Percentiles rank a stretch among this genome's conserved stretches.
phyloP scores from a whole-genome alignment of 2,888 invertebrate genomes.

The Micropterix aruncella region DNA sequence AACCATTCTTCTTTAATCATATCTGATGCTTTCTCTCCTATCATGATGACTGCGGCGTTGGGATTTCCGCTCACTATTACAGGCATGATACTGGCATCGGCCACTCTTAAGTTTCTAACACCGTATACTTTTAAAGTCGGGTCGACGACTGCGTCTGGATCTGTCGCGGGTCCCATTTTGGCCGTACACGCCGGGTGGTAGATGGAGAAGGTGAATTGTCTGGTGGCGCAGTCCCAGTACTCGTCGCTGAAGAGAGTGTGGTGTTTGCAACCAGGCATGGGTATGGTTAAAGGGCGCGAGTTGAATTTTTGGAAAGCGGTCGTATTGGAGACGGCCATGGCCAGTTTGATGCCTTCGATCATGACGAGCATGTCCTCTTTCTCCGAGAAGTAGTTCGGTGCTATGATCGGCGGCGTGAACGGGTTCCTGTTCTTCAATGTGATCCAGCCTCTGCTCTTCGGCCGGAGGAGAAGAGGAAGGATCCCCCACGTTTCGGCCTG shows the following conservation, averaged over 20 bases:
- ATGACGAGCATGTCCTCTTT: slow-evolving; percentile 66
- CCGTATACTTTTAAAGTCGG: slow-evolving; percentile 65
- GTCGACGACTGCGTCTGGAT: slow-evolving; percentile 68
- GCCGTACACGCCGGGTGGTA: slow-evolving; percentile 78
- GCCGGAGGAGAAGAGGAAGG: slow-evolving; percentile 65
- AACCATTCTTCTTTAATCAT: slow-evolving; percentile 82
- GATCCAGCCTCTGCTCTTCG: slow-evolving; percentile 81
- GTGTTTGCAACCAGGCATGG: slow-evolving; percentile 71
- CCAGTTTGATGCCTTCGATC: slow-evolving; percentile 75
- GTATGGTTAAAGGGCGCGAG: slow-evolving; percentile 63
- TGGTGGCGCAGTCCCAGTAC: slow-evolving; percentile 76
- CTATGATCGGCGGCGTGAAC: slow-evolving; percentile 67
- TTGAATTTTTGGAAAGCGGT: slow-evolving; percentile 70
- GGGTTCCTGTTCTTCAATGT: slow-evolving; percentile 71
- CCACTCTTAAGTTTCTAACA: slow-evolving; percentile 60
- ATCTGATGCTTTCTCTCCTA: slow-evolving; percentile 80
- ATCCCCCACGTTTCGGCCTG: slow-evolving; percentile 76
- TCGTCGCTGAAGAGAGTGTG: slow-evolving; percentile 60
- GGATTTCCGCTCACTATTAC: slow-evolving; percentile 81
- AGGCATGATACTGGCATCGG: slow-evolving; percentile 82
- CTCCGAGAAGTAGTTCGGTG: slow-evolving; percentile 86
- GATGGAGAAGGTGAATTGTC: slow-evolving; percentile 70
- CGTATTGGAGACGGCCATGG: slow-evolving; percentile 64
- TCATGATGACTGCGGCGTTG: slow-evolving; percentile 82
- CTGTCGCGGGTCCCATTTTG: slow-evolving; percentile 72